Conservation (phyloP, 2,113 vertebrate species). For the Irena cyanogastra region DNA sequence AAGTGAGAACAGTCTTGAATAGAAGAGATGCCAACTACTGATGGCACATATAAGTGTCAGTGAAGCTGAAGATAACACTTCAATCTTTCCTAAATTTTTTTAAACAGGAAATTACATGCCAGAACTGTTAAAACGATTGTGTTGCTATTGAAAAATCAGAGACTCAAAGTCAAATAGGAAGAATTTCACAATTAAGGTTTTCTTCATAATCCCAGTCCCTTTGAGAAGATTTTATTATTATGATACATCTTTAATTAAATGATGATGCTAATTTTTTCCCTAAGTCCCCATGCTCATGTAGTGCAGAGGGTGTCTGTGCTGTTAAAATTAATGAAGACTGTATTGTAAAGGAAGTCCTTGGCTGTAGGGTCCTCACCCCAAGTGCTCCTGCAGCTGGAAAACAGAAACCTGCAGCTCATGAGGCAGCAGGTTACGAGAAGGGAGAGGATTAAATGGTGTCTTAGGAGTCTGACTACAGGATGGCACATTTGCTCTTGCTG, state of each 20-base stretch:
- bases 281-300: slow-evolving; percentile 27
- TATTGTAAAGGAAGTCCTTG: neutral
- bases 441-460: neutral
- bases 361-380: neutral
- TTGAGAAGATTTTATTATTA: slow-evolving; percentile 13
- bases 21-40: neutral
- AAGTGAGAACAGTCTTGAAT: neutral
- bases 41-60: neutral
- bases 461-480: neutral
- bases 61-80: neutral
- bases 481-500: neutral
- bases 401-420: neutral
- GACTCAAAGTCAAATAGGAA: neutral
- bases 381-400: neutral
- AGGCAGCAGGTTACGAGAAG: neutral
- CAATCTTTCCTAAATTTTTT: neutral
- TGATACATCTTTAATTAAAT: slow-evolving; percentile 56
- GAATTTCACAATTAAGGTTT: neutral
- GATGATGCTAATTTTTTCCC: slow-evolving; percentile 33
- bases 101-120: neutral
- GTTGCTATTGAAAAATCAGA: neutral
- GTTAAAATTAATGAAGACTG: slow-evolving; percentile 39
- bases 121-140: neutral
- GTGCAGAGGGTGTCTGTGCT: neutral
- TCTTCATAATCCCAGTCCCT: neutral